These are phyloP conservation scores for Dolichallabes microphthalmus DNA, from an alignment of 2,113 vertebrate species.

Conservation along the genomic window DNA sequence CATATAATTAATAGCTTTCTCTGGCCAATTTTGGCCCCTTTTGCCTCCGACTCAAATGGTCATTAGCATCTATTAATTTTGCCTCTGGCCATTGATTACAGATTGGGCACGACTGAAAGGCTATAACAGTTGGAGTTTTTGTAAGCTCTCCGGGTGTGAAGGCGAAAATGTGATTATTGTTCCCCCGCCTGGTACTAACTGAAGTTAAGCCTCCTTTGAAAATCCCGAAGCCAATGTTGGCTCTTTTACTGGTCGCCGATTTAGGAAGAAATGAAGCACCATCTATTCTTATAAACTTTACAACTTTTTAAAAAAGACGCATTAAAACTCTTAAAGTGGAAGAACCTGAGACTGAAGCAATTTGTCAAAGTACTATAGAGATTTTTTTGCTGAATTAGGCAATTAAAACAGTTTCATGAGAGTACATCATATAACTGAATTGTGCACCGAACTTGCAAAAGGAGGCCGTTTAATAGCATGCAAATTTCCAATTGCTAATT, in stretches of 20 bases:
- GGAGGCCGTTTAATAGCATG: not conserved
- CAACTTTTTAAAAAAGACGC: not conserved
- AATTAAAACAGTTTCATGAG: not conserved
- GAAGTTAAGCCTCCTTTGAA: constrained; percentile 70
- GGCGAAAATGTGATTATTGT: constrained; percentile 73
- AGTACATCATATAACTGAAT: not conserved
- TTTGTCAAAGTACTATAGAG: not conserved
- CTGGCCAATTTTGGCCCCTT: constrained; percentile 66
- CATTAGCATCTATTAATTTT: constrained; percentile 78
- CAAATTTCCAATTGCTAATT: not conserved
- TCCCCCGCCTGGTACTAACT: constrained; percentile 68
- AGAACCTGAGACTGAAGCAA: constrained; percentile 31
- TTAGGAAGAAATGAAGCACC: constrained; percentile 49
- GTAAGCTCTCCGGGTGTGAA: constrained; percentile 63
- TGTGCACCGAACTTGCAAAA: not conserved
- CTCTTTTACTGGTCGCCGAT: constrained; percentile 63
- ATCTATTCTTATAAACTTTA: constrained; percentile 37
- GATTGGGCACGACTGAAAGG: constrained; percentile 65
- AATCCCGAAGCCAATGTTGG: constrained; percentile 60
- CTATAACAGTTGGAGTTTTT: constrained; percentile 70
- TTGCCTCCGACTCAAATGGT: constrained; percentile 70
- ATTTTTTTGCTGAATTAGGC: not conserved
- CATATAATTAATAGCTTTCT: constrained; percentile 76
- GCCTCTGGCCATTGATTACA: constrained; percentile 73
- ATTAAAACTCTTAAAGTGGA: constrained; percentile 25